A percentile compares a stretch with the other conserved stretches of the same genome.
These are phyloP conservation scores for Heteronetta atricapilla DNA, from an alignment of 2,113 vertebrate genomes.

Conservation along the genomic window DNA sequence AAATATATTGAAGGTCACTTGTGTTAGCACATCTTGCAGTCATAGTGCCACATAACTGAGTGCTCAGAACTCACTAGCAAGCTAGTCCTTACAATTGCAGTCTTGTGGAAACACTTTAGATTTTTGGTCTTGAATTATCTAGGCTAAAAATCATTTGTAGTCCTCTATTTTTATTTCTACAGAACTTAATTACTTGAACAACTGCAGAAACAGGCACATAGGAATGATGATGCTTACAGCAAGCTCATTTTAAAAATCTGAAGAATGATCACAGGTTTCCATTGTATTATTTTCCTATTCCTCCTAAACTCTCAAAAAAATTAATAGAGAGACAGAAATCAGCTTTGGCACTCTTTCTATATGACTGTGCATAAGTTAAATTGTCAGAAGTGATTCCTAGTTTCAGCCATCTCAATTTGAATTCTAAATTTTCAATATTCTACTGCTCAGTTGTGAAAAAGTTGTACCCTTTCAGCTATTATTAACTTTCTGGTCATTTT, in stretches of 20 bases:
- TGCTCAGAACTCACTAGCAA: background rate
- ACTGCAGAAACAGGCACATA: background rate
- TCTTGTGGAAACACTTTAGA: background rate
- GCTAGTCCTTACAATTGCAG: accelerated
- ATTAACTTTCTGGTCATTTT: background rate
- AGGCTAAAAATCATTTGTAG: background rate
- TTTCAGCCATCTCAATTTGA: background rate
- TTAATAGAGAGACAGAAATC: background rate
- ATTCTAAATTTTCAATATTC: background rate
- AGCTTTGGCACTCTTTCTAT: background rate
- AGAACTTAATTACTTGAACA: background rate
- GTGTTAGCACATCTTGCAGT: background rate
- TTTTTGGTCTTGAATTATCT: background rate
- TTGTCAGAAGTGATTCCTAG: background rate
- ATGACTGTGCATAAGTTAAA: background rate
- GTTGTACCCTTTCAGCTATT: background rate
- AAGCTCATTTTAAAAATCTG: background rate
- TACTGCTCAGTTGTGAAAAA: background rate
- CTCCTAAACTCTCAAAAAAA: background rate
- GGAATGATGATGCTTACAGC: background rate
- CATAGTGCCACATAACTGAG: background rate
- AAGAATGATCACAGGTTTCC: background rate
- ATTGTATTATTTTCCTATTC: background rate
- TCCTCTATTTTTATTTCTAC: background rate
- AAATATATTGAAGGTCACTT: background rate